Evolutionary conservation across 2,888 invertebrate species (phyloP).

Genomic region (Cremastinae sp.): DNA sequence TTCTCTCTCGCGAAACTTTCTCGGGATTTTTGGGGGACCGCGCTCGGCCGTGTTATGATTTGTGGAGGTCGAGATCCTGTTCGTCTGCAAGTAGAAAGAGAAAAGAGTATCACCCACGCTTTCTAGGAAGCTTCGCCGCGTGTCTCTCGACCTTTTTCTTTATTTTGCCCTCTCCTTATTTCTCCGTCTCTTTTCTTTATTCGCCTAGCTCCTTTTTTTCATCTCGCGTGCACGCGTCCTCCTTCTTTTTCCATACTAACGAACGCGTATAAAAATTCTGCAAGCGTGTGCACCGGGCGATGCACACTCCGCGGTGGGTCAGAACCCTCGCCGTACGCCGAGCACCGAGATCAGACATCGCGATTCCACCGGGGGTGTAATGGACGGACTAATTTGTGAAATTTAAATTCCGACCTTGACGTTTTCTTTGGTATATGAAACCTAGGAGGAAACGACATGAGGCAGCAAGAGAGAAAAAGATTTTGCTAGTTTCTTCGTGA

Average conservation of each 20-base stretch:
- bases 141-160: constrained; percentile 50
- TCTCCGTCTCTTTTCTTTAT: constrained; percentile 16
- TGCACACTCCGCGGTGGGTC: constrained; percentile 25
- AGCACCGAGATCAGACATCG: constrained; percentile 69
- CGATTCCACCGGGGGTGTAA: constrained; percentile 77
- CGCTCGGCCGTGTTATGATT: constrained; percentile 73
- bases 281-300: constrained; percentile 21
- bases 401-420: constrained; percentile 78
- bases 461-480: no score
- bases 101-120: constrained; percentile 73
- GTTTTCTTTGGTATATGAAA: constrained; percentile 61
- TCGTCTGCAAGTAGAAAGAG: constrained; percentile 68
- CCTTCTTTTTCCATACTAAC: constrained; percentile 1
- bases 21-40: constrained; percentile 36
- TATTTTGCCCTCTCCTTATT: constrained; percentile 15
- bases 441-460: no score
- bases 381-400: constrained; percentile 79
- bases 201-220: neutral
- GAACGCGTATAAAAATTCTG: neutral
- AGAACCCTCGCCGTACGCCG: constrained; percentile 31
- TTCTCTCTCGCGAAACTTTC: constrained; percentile 70
- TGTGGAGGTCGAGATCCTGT: constrained; percentile 75
- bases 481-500: no score
- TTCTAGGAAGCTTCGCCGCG: constrained; percentile 71
- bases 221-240: neutral